Evolutionary conservation across 1,140 invertebrate genomes (phyloP).

Genomic region (Macrocentrus cingulum): DNA sequence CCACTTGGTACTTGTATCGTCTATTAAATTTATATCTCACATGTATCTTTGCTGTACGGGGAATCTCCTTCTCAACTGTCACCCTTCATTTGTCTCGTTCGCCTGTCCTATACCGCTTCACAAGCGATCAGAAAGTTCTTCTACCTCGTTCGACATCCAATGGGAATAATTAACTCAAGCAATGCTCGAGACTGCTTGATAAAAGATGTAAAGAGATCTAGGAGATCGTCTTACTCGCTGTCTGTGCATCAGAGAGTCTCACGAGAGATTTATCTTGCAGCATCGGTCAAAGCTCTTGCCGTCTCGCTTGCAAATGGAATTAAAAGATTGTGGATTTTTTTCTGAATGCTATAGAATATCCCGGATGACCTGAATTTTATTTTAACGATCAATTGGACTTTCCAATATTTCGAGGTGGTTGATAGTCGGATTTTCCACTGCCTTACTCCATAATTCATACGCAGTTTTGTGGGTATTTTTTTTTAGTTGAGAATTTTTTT

Average conservation of each 20-base stretch:
- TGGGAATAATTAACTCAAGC: too few relatives aligned
- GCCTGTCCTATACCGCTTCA: background rate
- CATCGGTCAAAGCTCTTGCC: background rate
- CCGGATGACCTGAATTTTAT: too few relatives aligned
- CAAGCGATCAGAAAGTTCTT: background rate
- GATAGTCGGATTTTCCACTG: too few relatives aligned
- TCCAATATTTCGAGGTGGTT: too few relatives aligned
- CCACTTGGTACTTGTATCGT: constrained; percentile 50
- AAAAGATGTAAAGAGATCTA: background rate
- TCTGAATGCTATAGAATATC: background rate
- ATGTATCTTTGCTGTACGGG: constrained; percentile 25
- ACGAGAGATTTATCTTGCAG: background rate
- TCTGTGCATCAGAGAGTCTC: background rate
- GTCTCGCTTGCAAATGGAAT: background rate
- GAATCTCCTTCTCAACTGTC: constrained; percentile 5
- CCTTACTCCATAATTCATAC: too few relatives aligned
- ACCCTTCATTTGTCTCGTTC: background rate
- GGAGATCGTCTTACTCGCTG: background rate
- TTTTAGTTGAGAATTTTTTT: too few relatives aligned
- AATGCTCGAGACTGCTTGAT: background rate
- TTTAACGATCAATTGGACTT: too few relatives aligned
- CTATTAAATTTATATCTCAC: constrained; percentile 51
- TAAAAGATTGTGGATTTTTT: background rate
- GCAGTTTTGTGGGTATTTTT: too few relatives aligned
- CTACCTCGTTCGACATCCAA: too few relatives aligned